Conservation (phyloP, 2,797 vertebrate genomes). For the Aeoliscus strigatus region DNA sequence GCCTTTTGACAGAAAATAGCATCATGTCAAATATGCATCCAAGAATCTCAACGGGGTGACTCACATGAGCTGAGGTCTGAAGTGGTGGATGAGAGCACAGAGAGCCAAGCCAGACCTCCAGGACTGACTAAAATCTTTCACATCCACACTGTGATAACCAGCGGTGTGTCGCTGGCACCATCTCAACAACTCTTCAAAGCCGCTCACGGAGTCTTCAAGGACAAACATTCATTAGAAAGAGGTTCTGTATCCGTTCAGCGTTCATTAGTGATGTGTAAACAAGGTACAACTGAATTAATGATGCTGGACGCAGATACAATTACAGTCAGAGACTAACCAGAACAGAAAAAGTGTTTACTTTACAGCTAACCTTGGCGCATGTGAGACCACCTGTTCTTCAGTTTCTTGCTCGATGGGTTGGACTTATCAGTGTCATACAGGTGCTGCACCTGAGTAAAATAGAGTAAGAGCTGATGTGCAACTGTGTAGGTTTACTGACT, state of each 20-base stretch:
- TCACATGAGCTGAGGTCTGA: slow-evolving; percentile 86
- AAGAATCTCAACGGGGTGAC: slow-evolving; percentile 35
- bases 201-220: slow-evolving; percentile 51
- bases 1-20: no score
- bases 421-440: slow-evolving; percentile 58
- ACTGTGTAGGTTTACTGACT: background rate
- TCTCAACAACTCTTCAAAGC: slow-evolving; percentile 78
- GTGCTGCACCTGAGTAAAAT: slow-evolving; percentile 74
- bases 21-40: no score
- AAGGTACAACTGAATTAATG: no score
- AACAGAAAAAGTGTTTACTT: no score
- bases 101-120: slow-evolving; percentile 87
- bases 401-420: slow-evolving; percentile 36
- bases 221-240: slow-evolving; percentile 1
- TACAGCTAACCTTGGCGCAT: slow-evolving; percentile 63
- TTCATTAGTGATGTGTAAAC: no score
- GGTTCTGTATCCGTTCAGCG: background rate
- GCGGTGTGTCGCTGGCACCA: slow-evolving; percentile 88
- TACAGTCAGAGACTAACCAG: no score
- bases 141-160: slow-evolving; percentile 71
- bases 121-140: slow-evolving; percentile 81
- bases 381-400: slow-evolving; percentile 22
- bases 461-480: no score
- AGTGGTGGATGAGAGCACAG: slow-evolving; percentile 84
- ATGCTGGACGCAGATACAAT: no score